These are phyloP conservation scores for Emys orbicularis DNA, from an alignment of 2,797 vertebrate species.

Conservation along the genomic window DNA sequence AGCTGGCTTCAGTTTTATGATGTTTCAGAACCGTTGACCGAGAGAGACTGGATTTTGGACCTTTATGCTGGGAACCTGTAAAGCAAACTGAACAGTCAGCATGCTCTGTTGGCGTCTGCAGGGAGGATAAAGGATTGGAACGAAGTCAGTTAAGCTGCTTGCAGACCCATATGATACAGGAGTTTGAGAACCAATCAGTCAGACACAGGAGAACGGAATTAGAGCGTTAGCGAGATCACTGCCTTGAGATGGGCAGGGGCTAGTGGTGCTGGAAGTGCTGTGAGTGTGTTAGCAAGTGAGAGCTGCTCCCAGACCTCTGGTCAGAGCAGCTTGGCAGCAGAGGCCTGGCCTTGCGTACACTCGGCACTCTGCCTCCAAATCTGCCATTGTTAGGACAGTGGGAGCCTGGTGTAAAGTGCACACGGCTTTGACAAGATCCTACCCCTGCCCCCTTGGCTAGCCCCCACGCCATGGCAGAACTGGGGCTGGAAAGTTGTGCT, in stretches of 20 bases:
- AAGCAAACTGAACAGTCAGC: not conserved
- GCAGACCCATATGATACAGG: not conserved
- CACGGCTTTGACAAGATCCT: too few species aligned
- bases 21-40: slow-evolving; percentile 57
- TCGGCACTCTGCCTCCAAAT: not conserved
- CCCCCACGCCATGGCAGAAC: not conserved
- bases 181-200: not conserved
- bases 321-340: too few species aligned
- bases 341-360: too few species aligned
- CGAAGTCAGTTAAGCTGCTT: not conserved
- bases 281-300: not conserved
- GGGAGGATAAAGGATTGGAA: not conserved
- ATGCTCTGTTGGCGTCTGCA: not conserved
- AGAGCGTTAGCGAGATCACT: not conserved
- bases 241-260: not conserved
- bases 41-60: slow-evolving; percentile 64
- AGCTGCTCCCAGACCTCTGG: not conserved
- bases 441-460: too few species aligned
- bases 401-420: not conserved
- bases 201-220: not conserved
- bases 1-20: slow-evolving; percentile 64
- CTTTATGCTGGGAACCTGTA: slow-evolving; percentile 67
- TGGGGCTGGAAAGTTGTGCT: not conserved
- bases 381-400: not conserved
- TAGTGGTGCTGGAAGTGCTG: not conserved